phyloP scores from a whole-genome alignment of 2,113 vertebrate species.

The Desmodus rotundus region DNA sequence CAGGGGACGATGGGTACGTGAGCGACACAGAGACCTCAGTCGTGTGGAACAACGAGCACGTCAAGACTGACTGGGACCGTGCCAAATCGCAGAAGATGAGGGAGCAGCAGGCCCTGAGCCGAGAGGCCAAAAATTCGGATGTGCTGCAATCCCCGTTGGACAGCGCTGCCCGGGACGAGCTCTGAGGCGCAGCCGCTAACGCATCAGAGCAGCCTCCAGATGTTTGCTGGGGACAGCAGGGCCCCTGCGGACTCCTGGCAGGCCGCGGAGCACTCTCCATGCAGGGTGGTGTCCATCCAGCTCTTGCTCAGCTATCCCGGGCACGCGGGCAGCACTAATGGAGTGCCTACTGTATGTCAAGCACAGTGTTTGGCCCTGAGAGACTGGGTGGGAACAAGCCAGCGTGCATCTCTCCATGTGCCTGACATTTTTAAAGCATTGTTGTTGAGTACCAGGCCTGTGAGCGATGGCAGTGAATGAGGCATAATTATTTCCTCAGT shows the following conservation, averaged over 20 bases:
- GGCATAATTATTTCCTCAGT: background rate
- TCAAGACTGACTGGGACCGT: slow-evolving; percentile 92
- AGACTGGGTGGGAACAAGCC: background rate
- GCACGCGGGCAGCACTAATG: background rate
- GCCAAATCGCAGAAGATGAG: slow-evolving; percentile 89
- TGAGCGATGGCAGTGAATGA: background rate
- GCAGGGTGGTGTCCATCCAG: background rate
- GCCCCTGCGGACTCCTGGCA: background rate
- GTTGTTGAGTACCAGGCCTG: background rate
- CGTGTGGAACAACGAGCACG: slow-evolving; percentile 90
- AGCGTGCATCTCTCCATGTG: background rate
- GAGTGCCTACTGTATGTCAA: background rate
- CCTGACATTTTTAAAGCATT: background rate
- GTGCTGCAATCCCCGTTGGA: slow-evolving; percentile 90
- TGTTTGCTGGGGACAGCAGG: background rate
- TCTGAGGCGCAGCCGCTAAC: slow-evolving; percentile 76
- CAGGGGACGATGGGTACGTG: slow-evolving; percentile 89
- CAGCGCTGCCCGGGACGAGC: slow-evolving; percentile 89
- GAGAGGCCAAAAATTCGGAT: slow-evolving; percentile 89
- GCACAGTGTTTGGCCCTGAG: background rate
- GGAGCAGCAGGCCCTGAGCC: slow-evolving; percentile 88
- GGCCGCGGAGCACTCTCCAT: accelerated
- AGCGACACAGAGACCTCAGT: slow-evolving; percentile 96
- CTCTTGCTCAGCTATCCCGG: background rate
- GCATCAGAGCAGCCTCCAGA: background rate